Percentiles rank a stretch among this genome's conserved stretches.
These are phyloP conservation scores for Rotaria macrura DNA, from an alignment of 2,888 invertebrate genomes.

Conservation along the genomic window DNA sequence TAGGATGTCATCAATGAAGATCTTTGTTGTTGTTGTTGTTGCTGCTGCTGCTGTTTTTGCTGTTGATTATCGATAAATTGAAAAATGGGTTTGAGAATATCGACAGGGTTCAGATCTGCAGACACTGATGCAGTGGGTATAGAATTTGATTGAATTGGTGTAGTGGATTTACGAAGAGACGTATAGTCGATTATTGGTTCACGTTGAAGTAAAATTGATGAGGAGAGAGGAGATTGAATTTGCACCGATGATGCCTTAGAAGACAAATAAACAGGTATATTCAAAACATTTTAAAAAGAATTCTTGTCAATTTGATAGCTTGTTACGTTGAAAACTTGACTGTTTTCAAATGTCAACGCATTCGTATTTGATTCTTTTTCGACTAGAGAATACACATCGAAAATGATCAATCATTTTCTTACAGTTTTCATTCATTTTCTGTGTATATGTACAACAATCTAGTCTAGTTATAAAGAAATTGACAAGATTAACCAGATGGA, in stretches of 20 bases:
- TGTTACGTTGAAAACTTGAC: too few relatives aligned
- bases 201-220: background rate
- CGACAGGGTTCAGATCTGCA: background rate
- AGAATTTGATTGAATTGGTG: background rate
- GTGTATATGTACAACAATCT: too few relatives aligned
- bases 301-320: too few relatives aligned
- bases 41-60: background rate
- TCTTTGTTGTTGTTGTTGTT: background rate
- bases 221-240: background rate
- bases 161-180: background rate
- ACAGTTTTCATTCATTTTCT: too few relatives aligned
- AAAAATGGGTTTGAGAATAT: constrained; percentile 4
- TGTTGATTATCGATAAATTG: background rate
- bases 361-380: too few relatives aligned
- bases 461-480: too few relatives aligned
- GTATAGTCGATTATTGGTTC: background rate
- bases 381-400: too few relatives aligned
- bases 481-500: too few relatives aligned
- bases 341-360: too few relatives aligned
- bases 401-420: too few relatives aligned
- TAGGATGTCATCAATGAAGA: background rate
- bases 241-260: background rate
- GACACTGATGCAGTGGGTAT: background rate
- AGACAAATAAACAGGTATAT: background rate
- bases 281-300: too few relatives aligned